phyloP scores from a whole-genome alignment of 2,113 vertebrate genomes.

The Calyptomena viridis region DNA sequence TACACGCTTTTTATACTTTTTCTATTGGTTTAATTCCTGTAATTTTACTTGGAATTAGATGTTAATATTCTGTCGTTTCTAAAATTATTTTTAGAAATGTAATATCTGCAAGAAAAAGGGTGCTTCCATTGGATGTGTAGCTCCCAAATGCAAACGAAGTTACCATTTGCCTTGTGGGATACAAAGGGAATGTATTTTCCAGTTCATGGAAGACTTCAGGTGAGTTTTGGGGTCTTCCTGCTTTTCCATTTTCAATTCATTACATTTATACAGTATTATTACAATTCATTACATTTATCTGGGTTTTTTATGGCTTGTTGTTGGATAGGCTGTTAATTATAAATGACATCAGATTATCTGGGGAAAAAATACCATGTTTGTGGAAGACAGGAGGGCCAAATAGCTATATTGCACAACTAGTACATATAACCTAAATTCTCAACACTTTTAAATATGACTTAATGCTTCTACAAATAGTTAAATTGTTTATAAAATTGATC shows the following conservation, averaged over 20 bases:
- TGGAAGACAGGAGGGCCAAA: background rate
- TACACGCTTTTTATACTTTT: background rate
- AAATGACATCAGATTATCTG: background rate
- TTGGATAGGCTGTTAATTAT: background rate
- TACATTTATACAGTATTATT: background rate
- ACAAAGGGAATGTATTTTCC: constrained; percentile 85
- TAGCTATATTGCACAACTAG: background rate
- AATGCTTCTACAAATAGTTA: background rate
- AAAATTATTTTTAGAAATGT: constrained; percentile 78
- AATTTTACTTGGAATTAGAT: background rate
- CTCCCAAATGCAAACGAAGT: constrained; percentile 83
- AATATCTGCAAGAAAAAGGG: constrained; percentile 84
- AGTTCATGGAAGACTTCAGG: constrained; percentile 89
- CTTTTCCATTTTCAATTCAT: background rate
- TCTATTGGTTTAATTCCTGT: background rate
- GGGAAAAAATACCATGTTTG: background rate
- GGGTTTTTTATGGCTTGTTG: background rate
- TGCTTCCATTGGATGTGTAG: constrained; percentile 89
- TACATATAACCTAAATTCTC: background rate
- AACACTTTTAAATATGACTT: background rate
- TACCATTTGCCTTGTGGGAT: constrained; percentile 91
- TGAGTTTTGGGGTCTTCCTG: constrained; percentile 68
- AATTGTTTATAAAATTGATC: background rate
- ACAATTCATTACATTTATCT: background rate
- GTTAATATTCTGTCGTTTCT: background rate